phyloP scores from a whole-genome alignment of 2,888 invertebrate genomes.

The Diaperis boleti region DNA sequence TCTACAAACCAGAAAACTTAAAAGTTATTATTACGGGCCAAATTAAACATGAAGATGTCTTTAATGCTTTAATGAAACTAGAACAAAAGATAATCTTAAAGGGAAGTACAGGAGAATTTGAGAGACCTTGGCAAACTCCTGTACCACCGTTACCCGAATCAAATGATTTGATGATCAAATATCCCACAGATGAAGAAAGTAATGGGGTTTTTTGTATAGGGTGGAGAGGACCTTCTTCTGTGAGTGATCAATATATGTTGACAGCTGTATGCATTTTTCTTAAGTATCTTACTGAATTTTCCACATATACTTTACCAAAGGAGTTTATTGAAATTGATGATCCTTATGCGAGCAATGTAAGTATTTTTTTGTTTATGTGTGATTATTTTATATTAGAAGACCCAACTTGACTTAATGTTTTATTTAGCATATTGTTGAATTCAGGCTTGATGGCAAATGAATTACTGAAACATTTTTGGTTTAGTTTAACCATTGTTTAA shows the following conservation, averaged over 20 bases:
- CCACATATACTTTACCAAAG: slow-evolving; percentile 86
- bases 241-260: slow-evolving; percentile 71
- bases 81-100: slow-evolving; percentile 82
- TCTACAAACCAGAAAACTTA: slow-evolving; percentile 90
- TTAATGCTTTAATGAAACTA: slow-evolving; percentile 77
- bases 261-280: slow-evolving; percentile 77
- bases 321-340: slow-evolving; percentile 86
- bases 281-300: slow-evolving; percentile 88
- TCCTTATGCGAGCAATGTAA: slow-evolving; percentile 83
- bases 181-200: slow-evolving; percentile 87
- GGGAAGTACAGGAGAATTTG: slow-evolving; percentile 71
- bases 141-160: slow-evolving; percentile 74
- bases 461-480: too few species aligned
- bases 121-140: slow-evolving; percentile 81
- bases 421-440: too few species aligned
- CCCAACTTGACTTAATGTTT: too few species aligned
- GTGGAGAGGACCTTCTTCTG: slow-evolving; percentile 83
- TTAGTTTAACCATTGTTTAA: too few species aligned
- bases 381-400: too few species aligned
- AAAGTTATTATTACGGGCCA: slow-evolving; percentile 87
- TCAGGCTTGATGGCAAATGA: too few species aligned
- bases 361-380: too few species aligned
- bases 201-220: slow-evolving; percentile 83
- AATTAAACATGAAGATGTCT: slow-evolving; percentile 80
- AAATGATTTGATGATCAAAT: slow-evolving; percentile 71